Base-by-base conservation (phyloP, 2,888 invertebrate genomes). In the Drosophila niveifrons region DNA sequence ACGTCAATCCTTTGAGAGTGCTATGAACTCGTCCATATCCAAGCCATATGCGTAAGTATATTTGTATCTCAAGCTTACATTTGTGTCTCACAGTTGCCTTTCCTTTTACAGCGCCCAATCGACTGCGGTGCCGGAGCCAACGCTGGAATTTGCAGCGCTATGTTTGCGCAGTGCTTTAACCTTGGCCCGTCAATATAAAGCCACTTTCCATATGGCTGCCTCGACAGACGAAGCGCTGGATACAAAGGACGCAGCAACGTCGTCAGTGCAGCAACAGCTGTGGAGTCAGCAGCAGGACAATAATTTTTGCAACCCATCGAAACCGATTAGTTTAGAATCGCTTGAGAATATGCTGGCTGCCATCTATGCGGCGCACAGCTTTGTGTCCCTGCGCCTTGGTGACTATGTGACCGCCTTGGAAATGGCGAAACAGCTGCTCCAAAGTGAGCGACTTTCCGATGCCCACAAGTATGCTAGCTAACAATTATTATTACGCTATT, bases 141-240 rank as follows among this genome's bases (percentile, higher is more conserved):
- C 97, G 7, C 92, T 98, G 80, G 97, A 98, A 93, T 98, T 98
- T 93, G 98, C 97, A 3, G 95, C 96, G 0, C 93, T 98, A 28
- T 98, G 98, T 92, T 93, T 98, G 59, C 95, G 96, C 76, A 98
- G 98, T 93, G 97, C 98, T 10, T 69, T 91, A n/a, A 89, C 85
- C 1, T 69, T 91, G 0, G 82, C 89, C 8, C 83, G 77, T 9
- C 83, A 82, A 43, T 88, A 88, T 66, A 88, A 87, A 61, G 72
- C 75, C 28, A 79, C 74, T 8, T 87, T 90, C 10, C 61, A 76
- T 58, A 79, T 59, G 77, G 77, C 51, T 41, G 63, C 64, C 17
- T 59, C 71, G 2, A 41, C 61, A 0, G 89, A 87, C 11, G 86
- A 82, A 0, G 23, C 71, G 0, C 28, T 67, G 2, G 90, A 83